These are phyloP conservation scores for Chrysopilus asiliformis DNA, from an alignment of 2,888 invertebrate species.

Conservation along the genomic window DNA sequence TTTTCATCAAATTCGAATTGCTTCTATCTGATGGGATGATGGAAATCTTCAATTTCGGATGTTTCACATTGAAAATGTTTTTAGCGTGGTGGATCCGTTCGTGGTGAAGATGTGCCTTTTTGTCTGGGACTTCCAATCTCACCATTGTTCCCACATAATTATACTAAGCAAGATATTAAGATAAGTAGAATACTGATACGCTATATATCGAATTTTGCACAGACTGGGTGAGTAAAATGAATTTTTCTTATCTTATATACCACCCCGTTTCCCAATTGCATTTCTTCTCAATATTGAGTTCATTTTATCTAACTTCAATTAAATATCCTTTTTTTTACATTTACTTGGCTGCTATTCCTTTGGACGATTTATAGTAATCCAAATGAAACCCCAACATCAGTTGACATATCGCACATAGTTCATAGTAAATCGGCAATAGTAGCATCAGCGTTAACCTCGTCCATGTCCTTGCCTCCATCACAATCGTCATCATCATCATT, in stretches of 20 bases:
- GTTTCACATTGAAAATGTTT: too few relatives aligned
- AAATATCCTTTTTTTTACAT: too few relatives aligned
- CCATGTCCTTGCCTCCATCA: slow-evolving; percentile 1
- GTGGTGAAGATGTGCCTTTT: slow-evolving; percentile 78
- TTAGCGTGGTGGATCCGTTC: slow-evolving; percentile 67
- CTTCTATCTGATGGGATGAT: too few relatives aligned
- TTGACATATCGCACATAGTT: slow-evolving; percentile 17
- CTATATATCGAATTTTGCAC: slow-evolving; percentile 77
- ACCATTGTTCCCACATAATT: slow-evolving; percentile 60
- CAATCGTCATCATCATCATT: slow-evolving; percentile 4
- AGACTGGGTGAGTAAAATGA: slow-evolving; percentile 57
- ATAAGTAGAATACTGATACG: slow-evolving; percentile 67
- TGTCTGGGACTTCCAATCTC: slow-evolving; percentile 66
- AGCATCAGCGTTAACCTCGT: slow-evolving; percentile 6
- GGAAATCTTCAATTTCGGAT: too few relatives aligned
- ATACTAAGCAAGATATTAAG: slow-evolving; percentile 60
- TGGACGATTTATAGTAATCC: too few relatives aligned
- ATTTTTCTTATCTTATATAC: neutral
- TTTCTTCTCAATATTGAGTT: neutral
- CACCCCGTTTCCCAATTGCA: neutral
- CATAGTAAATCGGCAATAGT: slow-evolving; percentile 12
- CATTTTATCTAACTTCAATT: slow-evolving; percentile 1
- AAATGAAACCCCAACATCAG: slow-evolving; percentile 23
- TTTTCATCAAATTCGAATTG: too few relatives aligned
- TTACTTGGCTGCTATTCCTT: too few relatives aligned